Evolutionary conservation across 2,888 invertebrate species (phyloP).

Genomic region (Acleris holmiana): DNA sequence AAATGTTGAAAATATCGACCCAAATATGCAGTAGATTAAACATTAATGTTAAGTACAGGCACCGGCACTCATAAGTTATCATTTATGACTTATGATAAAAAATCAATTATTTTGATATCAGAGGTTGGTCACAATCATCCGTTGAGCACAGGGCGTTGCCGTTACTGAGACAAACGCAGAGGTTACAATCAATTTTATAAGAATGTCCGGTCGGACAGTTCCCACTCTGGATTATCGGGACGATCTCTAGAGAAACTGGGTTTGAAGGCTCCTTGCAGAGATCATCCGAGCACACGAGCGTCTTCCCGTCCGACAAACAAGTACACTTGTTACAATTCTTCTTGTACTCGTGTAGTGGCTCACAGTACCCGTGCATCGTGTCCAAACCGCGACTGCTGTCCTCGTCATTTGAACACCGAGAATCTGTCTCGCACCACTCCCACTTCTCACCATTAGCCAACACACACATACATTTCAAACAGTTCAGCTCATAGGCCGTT

Average conservation of each 20-base stretch:
- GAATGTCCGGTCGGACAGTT: slow-evolving; percentile 60
- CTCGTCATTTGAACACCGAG: slow-evolving; percentile 41
- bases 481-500: slow-evolving; percentile 56
- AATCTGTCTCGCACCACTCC: slow-evolving; percentile 54
- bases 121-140: slow-evolving; percentile 47
- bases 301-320: slow-evolving; percentile 63
- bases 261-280: slow-evolving; percentile 44
- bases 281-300: slow-evolving; percentile 55
- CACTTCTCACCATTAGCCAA: slow-evolving; percentile 44
- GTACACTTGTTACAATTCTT: slow-evolving; percentile 63
- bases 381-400: slow-evolving; percentile 39
- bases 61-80: too few relatives aligned
- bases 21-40: too few relatives aligned
- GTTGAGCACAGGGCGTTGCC: slow-evolving; percentile 71
- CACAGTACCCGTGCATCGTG: slow-evolving; percentile 62
- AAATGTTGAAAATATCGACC: too few relatives aligned
- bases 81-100: too few relatives aligned
- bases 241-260: slow-evolving; percentile 54
- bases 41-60: too few relatives aligned
- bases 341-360: slow-evolving; percentile 59
- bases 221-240: slow-evolving; percentile 56
- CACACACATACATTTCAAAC: slow-evolving; percentile 61
- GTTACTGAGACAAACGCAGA: slow-evolving; percentile 65
- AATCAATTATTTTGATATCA: slow-evolving; percentile 27
- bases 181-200: slow-evolving; percentile 66